A percentile compares a stretch with the other conserved stretches of the same genome.
Conservation (phyloP, 2,888 invertebrate species). For the Cryptocephalus primarius region DNA sequence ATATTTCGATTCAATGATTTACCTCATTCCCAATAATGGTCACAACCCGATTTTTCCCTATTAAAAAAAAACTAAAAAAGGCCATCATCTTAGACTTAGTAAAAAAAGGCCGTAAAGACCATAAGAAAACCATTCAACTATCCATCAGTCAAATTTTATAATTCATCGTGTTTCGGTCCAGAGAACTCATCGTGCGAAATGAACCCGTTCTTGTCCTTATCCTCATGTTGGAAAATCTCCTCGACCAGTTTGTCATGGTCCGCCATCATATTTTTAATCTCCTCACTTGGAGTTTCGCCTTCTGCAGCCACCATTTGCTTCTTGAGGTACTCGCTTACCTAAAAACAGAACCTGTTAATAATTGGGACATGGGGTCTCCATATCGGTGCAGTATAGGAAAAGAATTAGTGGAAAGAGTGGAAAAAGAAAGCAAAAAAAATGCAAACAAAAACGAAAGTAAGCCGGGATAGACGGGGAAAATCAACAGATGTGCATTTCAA, state of each 20-base stretch:
- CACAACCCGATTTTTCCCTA: no score
- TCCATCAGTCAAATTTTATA: slow-evolving; percentile 43
- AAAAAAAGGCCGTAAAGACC: no score
- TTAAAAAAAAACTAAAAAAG: no score
- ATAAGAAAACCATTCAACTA: not conserved
- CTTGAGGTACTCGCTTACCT: slow-evolving; percentile 87
- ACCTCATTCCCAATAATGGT: no score
- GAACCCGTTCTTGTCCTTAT: slow-evolving; percentile 91
- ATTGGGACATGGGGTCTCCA: not conserved
- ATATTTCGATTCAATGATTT: no score
- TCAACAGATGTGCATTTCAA: no score
- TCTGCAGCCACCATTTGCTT: slow-evolving; percentile 83
- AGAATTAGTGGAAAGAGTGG: not conserved
- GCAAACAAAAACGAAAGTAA: not conserved
- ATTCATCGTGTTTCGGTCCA: slow-evolving; percentile 94
- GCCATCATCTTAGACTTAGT: no score
- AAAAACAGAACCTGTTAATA: slow-evolving; percentile 18
- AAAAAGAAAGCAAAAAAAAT: not conserved
- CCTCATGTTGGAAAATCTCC: slow-evolving; percentile 95
- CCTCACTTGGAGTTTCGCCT: slow-evolving; percentile 59
- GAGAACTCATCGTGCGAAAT: slow-evolving; percentile 95
- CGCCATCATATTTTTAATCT: slow-evolving; percentile 71
- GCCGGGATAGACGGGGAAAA: no score
- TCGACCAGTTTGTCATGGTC: slow-evolving; percentile 90
- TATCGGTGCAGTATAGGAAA: not conserved